These are phyloP conservation scores for Umimayanthus chanpuru DNA, from an alignment of 92 coral and sea anemone genomes.

Conservation along the genomic window DNA sequence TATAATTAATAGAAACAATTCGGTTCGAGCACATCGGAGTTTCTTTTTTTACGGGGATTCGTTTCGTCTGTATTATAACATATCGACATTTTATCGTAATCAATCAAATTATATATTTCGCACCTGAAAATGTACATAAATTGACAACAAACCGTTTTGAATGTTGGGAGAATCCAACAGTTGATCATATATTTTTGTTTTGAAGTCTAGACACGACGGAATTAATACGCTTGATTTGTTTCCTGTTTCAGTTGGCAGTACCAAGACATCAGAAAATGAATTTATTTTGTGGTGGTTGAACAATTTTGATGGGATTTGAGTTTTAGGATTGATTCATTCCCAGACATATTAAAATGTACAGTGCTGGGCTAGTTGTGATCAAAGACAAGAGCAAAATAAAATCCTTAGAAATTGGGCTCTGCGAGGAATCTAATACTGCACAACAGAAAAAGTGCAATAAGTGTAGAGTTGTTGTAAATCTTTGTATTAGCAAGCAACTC, in stretches of 20 bases:
- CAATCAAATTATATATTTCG: not conserved
- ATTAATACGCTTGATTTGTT: not conserved
- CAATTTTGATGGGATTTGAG: too few relatives aligned
- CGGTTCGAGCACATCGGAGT: not conserved
- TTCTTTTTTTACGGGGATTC: not conserved
- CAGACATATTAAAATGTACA: not conserved
- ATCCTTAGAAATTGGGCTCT: too few relatives aligned
- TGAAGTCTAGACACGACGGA: conserved; percentile 1
- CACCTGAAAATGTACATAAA: conserved; percentile 35
- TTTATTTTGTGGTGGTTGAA: not conserved
- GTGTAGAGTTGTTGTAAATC: not conserved
- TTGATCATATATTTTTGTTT: conserved; percentile 9
- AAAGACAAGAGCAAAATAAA: too few relatives aligned
- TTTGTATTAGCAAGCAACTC: not conserved
- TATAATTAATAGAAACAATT: conserved; percentile 31
- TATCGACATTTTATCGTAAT: not conserved
- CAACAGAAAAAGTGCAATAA: not conserved
- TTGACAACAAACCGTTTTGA: conserved; percentile 23
- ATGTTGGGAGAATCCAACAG: conserved; percentile 24
- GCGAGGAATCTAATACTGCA: not conserved
- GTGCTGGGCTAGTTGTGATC: too few relatives aligned
- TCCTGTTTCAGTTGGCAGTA: not conserved
- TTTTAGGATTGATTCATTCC: not conserved
- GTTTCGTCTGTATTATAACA: not conserved
- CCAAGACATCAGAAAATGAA: not conserved